These are phyloP conservation scores for Gobionotothen gibberifrons DNA, from an alignment of 2,797 vertebrate species.

Conservation along the genomic window DNA sequence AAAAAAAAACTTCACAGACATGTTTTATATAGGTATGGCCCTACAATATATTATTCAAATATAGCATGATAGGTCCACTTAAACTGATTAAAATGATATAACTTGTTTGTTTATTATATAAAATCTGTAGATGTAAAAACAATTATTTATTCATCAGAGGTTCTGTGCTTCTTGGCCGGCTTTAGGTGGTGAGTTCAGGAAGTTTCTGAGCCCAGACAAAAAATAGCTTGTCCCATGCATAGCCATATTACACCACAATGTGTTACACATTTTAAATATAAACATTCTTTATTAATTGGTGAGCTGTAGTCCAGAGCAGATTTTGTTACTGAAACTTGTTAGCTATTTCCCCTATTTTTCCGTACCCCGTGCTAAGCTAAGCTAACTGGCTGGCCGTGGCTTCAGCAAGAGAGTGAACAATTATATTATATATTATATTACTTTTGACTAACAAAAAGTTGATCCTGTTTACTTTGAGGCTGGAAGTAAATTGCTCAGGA, in stretches of 20 bases:
- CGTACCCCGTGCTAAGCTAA: constrained; percentile 7
- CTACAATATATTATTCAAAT: no score
- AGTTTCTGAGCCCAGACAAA: not conserved
- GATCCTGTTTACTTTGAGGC: constrained; percentile 2
- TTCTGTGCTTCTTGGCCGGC: no score
- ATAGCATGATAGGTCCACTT: no score
- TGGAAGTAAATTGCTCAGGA: not conserved
- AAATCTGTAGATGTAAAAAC: not conserved
- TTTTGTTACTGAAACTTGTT: not conserved
- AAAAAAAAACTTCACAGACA: no score
- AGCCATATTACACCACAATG: not conserved
- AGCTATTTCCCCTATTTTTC: not conserved
- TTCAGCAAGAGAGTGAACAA: not conserved
- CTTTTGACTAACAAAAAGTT: not conserved
- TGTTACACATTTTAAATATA: not conserved
- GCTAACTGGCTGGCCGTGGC: not conserved
- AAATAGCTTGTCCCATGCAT: not conserved
- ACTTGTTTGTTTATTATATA: not conserved
- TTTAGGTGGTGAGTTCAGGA: not conserved
- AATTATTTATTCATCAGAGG: not conserved
- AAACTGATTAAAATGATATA: not conserved
- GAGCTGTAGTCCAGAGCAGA: not conserved
- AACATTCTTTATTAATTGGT: not conserved
- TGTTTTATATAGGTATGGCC: no score
- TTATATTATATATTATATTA: not conserved